Base-by-base conservation (phyloP, 2,797 vertebrate genomes). In the Premnoplex brunnescens region DNA sequence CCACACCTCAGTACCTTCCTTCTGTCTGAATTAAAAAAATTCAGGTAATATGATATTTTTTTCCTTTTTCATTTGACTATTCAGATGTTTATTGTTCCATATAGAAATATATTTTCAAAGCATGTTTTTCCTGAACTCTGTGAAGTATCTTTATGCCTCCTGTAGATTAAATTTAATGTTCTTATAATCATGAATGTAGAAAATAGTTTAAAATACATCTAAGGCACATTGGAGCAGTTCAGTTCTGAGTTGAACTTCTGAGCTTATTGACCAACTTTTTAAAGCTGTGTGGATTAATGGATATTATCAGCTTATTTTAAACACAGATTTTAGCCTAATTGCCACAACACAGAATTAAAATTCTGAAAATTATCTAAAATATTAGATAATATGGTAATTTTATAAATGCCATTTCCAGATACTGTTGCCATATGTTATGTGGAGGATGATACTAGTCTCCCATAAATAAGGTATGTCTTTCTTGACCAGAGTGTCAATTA, bases 31-130 rank as follows among this genome's bases (percentile, higher is more conserved):
- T 12, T 85, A 18, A 41, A 85, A 58, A 72, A 55, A 36, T 5
- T 51, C n/a, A 51, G 24, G 9, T 66, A 54, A 41, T 0, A 0
- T 11, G 17, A 3, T 27, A 2, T 8, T 72, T 27, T 62, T 34
- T 59, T 51, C 10, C 4, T 46, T 14, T 49, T 78, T 4, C 12
- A 32, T 71, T 49, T 5, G n/a, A 17, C 3, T 85, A 21, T 51
- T 85, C 5, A 34, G 1, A 12, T 34, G 3, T 27, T 55, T 66
- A 36, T 52, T 66, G 6, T 28, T 16, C 3, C 7, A 10, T 30
- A 51, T 27, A 5, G 26, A 30, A 75, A 3, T 39, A 24, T 79
- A 18, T 30, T 86, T 37, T 85, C 11, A 82, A 78, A 85, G 46
- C 20, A 3, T 43, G 15, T 23, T 75, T 1, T 72, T 77, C 34